Percentiles rank a stretch among this genome's conserved stretches.
These are phyloP conservation scores for Cactoblastis cactorum DNA, from an alignment of 2,888 invertebrate genomes.

Conservation along the genomic window DNA sequence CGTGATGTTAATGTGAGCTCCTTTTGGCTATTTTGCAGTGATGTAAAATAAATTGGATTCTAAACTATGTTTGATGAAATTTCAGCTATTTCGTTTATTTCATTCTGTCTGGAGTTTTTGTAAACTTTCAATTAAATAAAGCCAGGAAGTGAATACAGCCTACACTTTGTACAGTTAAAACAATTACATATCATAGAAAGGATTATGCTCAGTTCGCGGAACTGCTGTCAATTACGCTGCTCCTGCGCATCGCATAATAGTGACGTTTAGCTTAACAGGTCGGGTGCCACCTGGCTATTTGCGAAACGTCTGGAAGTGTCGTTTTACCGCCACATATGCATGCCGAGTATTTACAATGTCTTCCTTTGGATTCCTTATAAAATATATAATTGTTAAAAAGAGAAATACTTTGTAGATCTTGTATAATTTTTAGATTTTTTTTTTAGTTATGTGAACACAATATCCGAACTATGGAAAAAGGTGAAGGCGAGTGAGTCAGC, in stretches of 20 bases:
- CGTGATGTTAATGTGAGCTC: no score
- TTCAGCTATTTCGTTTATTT: neutral
- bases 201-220: slow-evolving; percentile 13
- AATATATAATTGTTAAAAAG: neutral
- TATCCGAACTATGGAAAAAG: no score
- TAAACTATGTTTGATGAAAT: no score
- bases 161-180: slow-evolving; percentile 5
- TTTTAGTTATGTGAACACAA: no score
- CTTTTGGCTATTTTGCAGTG: no score
- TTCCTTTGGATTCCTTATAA: slow-evolving; percentile 3
- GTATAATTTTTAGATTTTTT: no score
- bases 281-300: slow-evolving; percentile 25
- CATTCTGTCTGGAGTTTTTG: no score
- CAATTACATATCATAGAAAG: slow-evolving; percentile 13
- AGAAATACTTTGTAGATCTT: no score
- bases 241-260: slow-evolving; percentile 18
- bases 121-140: neutral
- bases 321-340: slow-evolving; percentile 26
- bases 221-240: slow-evolving; percentile 33
- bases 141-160: neutral
- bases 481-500: no score
- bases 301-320: slow-evolving; percentile 32
- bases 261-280: slow-evolving; percentile 22
- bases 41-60: no score
- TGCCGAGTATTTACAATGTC: neutral